A percentile compares a stretch with the other conserved stretches of the same genome.
These are phyloP conservation scores for Rana temporaria DNA, from an alignment of 2,113 vertebrate genomes.

Conservation along the genomic window DNA sequence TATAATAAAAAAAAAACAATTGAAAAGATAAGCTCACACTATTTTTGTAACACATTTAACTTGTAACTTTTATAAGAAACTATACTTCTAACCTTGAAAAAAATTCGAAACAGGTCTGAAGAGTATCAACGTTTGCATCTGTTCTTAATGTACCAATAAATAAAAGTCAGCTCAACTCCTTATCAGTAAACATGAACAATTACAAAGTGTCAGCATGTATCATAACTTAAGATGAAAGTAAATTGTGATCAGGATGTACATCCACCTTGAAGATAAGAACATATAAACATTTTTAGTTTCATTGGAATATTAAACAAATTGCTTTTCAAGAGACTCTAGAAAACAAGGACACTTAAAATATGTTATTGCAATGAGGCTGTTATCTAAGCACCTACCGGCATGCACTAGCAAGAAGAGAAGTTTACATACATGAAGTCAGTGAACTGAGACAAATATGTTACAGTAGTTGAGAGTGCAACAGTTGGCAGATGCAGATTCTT, in stretches of 20 bases:
- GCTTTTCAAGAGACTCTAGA: background rate
- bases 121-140: background rate
- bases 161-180: background rate
- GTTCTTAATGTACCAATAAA: background rate
- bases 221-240: too few species aligned
- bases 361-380: background rate
- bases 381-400: conserved; percentile 21
- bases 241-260: too few species aligned
- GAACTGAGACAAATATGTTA: conserved; percentile 65
- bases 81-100: too few species aligned
- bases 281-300: background rate
- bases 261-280: background rate
- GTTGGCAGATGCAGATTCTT: conserved; percentile 58
- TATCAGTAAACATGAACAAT: background rate
- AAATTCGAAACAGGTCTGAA: background rate
- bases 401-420: background rate
- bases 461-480: conserved; percentile 56
- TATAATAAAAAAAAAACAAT: too few species aligned
- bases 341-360: conserved; percentile 4
- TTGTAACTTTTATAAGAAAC: too few species aligned
- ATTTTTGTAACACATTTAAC: too few species aligned
- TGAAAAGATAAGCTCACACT: too few species aligned
- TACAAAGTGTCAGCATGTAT: too few species aligned
- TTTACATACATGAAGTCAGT: conserved; percentile 57
- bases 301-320: background rate